These are phyloP conservation scores for Parauchenoglanis ngamensis DNA, from an alignment of 2,797 vertebrate species.

Conservation along the genomic window DNA sequence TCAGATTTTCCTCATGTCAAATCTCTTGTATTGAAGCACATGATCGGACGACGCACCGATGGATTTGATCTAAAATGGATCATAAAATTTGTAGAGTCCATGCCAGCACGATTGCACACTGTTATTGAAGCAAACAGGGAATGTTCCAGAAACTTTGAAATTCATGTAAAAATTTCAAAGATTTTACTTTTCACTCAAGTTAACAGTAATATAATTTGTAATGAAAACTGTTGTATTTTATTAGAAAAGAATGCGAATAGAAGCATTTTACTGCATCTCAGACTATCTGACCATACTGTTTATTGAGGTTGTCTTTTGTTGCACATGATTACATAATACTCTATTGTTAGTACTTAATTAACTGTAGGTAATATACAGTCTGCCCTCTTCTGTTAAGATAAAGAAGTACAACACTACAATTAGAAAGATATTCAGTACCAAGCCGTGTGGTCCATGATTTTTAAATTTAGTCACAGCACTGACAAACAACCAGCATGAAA, in stretches of 20 bases:
- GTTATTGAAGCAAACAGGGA: background rate
- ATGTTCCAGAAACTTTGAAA: background rate
- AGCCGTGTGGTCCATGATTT: background rate
- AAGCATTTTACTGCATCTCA: background rate
- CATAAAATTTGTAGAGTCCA: background rate
- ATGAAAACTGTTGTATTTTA: background rate
- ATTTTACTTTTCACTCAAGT: background rate
- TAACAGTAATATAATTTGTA: background rate
- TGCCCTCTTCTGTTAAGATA: constrained; percentile 25
- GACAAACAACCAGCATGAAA: background rate
- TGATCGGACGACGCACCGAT: background rate
- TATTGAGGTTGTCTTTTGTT: background rate
- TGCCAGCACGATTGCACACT: background rate
- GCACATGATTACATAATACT: background rate
- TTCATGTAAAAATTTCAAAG: background rate
- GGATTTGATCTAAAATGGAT: background rate
- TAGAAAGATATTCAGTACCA: background rate
- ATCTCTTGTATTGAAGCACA: background rate
- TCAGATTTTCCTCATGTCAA: background rate
- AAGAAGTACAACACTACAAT: constrained; percentile 8
- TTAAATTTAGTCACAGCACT: background rate
- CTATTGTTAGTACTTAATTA: background rate
- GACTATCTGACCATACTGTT: background rate
- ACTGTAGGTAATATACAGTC: background rate
- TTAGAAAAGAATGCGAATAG: background rate